phyloP scores from a whole-genome alignment of 2,797 vertebrate genomes.

The Acropternis orthonyx region DNA sequence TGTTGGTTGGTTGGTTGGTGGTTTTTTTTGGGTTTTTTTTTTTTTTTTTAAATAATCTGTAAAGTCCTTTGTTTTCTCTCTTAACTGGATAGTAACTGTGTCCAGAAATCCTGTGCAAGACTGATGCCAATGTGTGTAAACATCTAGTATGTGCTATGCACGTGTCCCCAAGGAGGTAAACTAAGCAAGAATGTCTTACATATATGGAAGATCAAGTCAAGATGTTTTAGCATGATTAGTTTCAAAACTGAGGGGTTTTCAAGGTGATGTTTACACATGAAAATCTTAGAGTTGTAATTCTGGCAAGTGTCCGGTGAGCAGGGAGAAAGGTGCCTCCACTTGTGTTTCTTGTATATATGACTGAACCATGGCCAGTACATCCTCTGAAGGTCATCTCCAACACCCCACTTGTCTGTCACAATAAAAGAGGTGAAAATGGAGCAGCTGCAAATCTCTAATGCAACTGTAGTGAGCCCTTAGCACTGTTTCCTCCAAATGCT shows the following conservation, averaged over 20 bases:
- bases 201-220: not conserved
- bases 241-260: not conserved
- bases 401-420: not conserved
- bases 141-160: not conserved
- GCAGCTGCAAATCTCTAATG: not conserved
- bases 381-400: not conserved
- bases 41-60: not conserved
- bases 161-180: not conserved
- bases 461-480: not conserved
- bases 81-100: not conserved
- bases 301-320: not conserved
- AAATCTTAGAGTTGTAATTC: not conserved
- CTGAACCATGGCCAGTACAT: not conserved
- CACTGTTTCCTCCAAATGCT: not conserved
- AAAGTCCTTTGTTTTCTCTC: not conserved
- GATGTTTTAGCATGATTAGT: not conserved
- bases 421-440: not conserved
- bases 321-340: not conserved
- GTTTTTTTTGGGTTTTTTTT: too few relatives aligned
- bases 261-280: not conserved
- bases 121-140: not conserved
- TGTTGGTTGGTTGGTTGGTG: too few relatives aligned
- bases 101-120: not conserved
- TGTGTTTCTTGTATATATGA: fast-evolving
- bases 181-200: not conserved